These are phyloP conservation scores for Gadopsis marmoratus DNA, from an alignment of 2,797 vertebrate genomes.

Conservation along the genomic window DNA sequence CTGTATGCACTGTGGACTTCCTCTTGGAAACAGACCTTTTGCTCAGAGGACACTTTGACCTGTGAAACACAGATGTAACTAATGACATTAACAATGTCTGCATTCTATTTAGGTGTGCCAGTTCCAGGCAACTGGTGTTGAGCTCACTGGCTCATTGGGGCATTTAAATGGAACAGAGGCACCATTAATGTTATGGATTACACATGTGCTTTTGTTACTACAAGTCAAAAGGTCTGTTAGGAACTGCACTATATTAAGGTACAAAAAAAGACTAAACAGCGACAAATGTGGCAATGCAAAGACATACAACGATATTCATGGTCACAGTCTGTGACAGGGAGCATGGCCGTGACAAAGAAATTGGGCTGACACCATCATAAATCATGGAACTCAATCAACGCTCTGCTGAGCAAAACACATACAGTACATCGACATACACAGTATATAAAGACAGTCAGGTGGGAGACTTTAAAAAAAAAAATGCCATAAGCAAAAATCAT, in stretches of 20 bases:
- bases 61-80: slow-evolving; percentile 6
- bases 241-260: not conserved
- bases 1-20: not conserved
- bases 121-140: not conserved
- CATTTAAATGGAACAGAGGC: slow-evolving; percentile 16
- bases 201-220: not conserved
- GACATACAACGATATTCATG: slow-evolving; percentile 4
- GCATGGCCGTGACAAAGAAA: slow-evolving; percentile 12
- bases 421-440: slow-evolving; percentile 20
- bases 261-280: not conserved
- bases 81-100: slow-evolving; percentile 7
- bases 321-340: slow-evolving; percentile 13
- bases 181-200: slow-evolving; percentile 26
- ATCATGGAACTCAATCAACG: slow-evolving; percentile 47
- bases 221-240: slow-evolving; percentile 1
- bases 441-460: slow-evolving; percentile 22
- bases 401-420: slow-evolving; percentile 53
- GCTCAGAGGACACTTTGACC: slow-evolving; percentile 1
- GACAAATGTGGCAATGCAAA: not conserved
- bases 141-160: not conserved
- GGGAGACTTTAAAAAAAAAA: slow-evolving; percentile 30
- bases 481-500: slow-evolving; percentile 38
- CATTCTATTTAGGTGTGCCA: not conserved
- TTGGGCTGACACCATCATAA: slow-evolving; percentile 33
- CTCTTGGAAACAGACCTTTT: not conserved